These are phyloP conservation scores for Umimayanthus kanabou DNA, from an alignment of 92 coral and sea anemone genomes.

Conservation along the genomic window DNA sequence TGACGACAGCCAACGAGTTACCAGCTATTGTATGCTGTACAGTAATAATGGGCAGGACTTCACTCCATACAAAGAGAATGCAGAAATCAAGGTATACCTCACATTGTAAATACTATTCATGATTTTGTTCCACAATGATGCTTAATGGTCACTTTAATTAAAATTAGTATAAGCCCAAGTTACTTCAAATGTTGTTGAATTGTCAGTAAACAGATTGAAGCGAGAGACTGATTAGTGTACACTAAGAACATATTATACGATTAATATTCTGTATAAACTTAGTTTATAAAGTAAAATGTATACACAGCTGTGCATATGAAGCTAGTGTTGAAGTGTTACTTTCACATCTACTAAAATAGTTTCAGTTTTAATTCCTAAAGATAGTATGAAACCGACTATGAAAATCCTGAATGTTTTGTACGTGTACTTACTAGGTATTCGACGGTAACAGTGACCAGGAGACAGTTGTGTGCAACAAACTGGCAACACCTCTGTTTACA, in stretches of 20 bases:
- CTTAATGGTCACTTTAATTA: too few species aligned
- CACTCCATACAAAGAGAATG: slow-evolving; percentile 61
- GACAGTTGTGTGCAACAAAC: slow-evolving; percentile 56
- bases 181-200: background rate
- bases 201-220: background rate
- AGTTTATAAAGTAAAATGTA: too few species aligned
- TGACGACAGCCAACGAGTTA: slow-evolving; percentile 69
- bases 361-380: too few species aligned
- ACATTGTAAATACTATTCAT: background rate
- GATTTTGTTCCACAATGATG: background rate
- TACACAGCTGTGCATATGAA: too few species aligned
- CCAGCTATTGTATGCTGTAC: slow-evolving; percentile 59
- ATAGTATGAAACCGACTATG: too few species aligned
- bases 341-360: too few species aligned
- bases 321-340: too few species aligned
- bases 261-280: too few species aligned
- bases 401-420: too few species aligned
- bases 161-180: too few species aligned
- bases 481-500: slow-evolving; percentile 55
- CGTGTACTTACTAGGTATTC: slow-evolving; percentile 57
- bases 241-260: too few species aligned
- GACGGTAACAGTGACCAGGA: slow-evolving; percentile 79
- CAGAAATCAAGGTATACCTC: slow-evolving; percentile 47
- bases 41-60: slow-evolving; percentile 74
- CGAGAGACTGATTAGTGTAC: background rate